phyloP scores from a whole-genome alignment of 2,113 vertebrate genomes.

The Mandrillus leucophaeus region DNA sequence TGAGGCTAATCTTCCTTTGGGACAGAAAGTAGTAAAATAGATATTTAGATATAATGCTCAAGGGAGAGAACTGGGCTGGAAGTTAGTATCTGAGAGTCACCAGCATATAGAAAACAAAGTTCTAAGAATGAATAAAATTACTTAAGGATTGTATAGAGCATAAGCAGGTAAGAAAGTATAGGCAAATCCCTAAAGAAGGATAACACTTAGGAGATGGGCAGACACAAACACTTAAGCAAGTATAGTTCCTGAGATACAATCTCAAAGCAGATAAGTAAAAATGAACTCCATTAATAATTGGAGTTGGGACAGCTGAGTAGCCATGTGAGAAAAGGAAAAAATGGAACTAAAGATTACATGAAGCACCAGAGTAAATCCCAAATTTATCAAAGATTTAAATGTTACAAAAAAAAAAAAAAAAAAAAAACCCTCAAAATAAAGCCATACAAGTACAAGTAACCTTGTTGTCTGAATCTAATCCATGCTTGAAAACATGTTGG shows the following conservation, averaged over 20 bases:
- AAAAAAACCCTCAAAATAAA: background rate
- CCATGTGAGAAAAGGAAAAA: background rate
- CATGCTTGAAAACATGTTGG: background rate
- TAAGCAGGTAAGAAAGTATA: background rate
- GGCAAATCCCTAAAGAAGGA: background rate
- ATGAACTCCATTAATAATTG: background rate
- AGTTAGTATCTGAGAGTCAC: background rate
- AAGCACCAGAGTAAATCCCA: background rate
- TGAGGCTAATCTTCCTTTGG: background rate
- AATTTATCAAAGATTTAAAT: background rate
- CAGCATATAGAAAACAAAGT: background rate
- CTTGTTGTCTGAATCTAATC: background rate
- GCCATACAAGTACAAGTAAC: background rate
- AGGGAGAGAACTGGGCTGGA: background rate
- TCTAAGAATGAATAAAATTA: background rate
- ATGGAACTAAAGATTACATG: background rate
- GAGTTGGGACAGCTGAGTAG: background rate
- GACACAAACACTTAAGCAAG: background rate
- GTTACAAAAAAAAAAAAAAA: background rate
- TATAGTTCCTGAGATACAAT: background rate
- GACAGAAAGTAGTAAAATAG: background rate
- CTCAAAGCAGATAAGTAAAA: background rate
- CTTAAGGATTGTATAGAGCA: background rate
- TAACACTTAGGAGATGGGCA: background rate
- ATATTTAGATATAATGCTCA: background rate